Percentiles rank a stretch among this genome's conserved stretches.
These are phyloP conservation scores for Dromaius novaehollandiae DNA, from an alignment of 2,113 vertebrate species.

Conservation along the genomic window DNA sequence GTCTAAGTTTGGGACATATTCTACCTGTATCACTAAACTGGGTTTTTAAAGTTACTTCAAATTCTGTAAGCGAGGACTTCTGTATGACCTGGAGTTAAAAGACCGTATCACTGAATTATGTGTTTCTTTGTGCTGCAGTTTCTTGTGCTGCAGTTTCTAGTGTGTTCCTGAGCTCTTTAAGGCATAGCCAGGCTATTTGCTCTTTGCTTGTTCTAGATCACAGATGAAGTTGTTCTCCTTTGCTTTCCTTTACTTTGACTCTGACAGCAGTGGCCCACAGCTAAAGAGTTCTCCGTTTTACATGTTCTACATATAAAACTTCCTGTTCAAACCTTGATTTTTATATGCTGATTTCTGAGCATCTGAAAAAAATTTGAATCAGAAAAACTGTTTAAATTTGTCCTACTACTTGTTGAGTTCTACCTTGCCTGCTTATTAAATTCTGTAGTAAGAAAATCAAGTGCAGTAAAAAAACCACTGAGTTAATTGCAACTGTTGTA, in stretches of 20 bases:
- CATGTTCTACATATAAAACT: not conserved
- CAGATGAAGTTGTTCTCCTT: not conserved
- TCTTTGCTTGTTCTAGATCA: not conserved
- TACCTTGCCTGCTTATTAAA: not conserved
- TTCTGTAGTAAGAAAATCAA: not conserved
- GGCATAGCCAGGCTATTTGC: not conserved
- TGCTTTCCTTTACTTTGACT: not conserved
- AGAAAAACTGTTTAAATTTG: not conserved
- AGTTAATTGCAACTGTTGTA: not conserved
- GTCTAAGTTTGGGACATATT: not conserved
- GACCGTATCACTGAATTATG: not conserved
- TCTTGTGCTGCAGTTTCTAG: not conserved
- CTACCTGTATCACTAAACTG: not conserved
- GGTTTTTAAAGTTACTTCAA: not conserved
- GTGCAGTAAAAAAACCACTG: not conserved
- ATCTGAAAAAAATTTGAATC: not conserved
- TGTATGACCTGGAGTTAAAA: not conserved
- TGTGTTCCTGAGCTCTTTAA: not conserved
- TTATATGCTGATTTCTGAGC: not conserved
- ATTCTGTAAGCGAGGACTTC: not conserved
- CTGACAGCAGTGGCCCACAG: not conserved
- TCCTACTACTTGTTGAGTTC: not conserved
- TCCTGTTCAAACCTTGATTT: not conserved
- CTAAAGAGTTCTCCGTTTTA: accelerated
- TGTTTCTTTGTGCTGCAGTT: not conserved